Conservation (phyloP, 2,888 invertebrate species). For the Mamestra brassicae region DNA sequence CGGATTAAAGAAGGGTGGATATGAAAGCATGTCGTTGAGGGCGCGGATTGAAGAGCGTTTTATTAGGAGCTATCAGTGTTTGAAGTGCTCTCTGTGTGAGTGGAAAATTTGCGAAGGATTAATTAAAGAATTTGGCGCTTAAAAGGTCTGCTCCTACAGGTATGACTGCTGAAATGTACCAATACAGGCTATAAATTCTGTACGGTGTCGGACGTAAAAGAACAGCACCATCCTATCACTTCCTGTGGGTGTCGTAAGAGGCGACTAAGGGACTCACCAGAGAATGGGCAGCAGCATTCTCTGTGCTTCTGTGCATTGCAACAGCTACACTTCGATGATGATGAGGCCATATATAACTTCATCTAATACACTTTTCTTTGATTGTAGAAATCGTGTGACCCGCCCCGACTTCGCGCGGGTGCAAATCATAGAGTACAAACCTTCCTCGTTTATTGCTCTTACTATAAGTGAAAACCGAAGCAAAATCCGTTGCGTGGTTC, state of each 20-base stretch:
- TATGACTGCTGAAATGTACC: background rate
- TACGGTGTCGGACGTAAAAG: too few species aligned
- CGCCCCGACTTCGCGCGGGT: too few species aligned
- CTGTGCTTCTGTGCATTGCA: too few species aligned
- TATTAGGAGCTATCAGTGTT: constrained; percentile 4
- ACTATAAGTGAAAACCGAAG: too few species aligned
- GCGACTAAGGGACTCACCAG: too few species aligned
- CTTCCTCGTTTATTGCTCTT: too few species aligned
- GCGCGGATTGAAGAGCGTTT: background rate
- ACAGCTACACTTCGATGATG: too few species aligned
- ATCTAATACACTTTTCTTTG: background rate
- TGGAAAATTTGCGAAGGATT: constrained; percentile 14
- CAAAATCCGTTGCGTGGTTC: too few species aligned
- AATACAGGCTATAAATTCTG: background rate
- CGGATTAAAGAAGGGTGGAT: constrained; percentile 42
- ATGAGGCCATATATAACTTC: background rate
- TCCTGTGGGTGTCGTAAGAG: too few species aligned
- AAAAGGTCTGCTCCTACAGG: background rate
- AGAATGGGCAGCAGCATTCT: too few species aligned
- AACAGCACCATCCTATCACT: too few species aligned
- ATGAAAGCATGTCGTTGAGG: constrained; percentile 12
- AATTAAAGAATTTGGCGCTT: constrained; percentile 1
- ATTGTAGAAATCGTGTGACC: background rate
- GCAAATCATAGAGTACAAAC: too few species aligned
- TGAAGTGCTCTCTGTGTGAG: constrained; percentile 15